Conservation (phyloP, 2,113 vertebrate genomes). For the Sorex fumeus region DNA sequence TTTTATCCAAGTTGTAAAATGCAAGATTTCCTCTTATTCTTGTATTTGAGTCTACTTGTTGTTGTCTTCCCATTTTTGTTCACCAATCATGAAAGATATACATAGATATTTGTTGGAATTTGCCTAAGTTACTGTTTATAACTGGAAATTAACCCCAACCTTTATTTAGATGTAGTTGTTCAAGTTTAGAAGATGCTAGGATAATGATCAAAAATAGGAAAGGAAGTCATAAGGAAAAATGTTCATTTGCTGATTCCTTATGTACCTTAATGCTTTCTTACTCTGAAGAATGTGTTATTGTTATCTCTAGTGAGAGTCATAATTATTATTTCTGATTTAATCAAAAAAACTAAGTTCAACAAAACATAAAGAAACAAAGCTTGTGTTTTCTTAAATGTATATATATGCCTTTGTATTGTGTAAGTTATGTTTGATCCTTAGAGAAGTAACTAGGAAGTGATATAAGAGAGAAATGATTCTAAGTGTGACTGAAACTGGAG, state of each 20-base stretch:
- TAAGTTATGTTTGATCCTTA: slow-evolving; percentile 6
- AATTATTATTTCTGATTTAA: slow-evolving; percentile 4
- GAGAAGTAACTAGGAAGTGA: background rate
- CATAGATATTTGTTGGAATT: no score
- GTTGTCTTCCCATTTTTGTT: no score
- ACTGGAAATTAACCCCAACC: background rate
- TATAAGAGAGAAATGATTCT: background rate
- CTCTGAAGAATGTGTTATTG: background rate
- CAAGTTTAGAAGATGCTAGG: background rate
- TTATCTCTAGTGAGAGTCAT: background rate
- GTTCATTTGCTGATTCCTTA: background rate
- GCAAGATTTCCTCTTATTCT: no score
- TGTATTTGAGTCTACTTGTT: no score
- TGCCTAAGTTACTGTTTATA: no score
- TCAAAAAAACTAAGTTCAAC: slow-evolving; percentile 5
- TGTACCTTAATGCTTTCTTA: background rate
- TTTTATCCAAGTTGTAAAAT: no score
- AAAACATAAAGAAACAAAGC: slow-evolving; percentile 6
- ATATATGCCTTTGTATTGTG: background rate
- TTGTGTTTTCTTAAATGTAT: background rate
- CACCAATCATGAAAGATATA: background rate
- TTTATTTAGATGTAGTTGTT: background rate
- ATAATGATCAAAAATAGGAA: background rate
- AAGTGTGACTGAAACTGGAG: slow-evolving; percentile 4
- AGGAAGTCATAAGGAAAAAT: background rate